A percentile compares a stretch with the other conserved stretches of the same genome.
Evolutionary conservation across 2,113 vertebrate species (phyloP).

Genomic region (Nipponia nippon): DNA sequence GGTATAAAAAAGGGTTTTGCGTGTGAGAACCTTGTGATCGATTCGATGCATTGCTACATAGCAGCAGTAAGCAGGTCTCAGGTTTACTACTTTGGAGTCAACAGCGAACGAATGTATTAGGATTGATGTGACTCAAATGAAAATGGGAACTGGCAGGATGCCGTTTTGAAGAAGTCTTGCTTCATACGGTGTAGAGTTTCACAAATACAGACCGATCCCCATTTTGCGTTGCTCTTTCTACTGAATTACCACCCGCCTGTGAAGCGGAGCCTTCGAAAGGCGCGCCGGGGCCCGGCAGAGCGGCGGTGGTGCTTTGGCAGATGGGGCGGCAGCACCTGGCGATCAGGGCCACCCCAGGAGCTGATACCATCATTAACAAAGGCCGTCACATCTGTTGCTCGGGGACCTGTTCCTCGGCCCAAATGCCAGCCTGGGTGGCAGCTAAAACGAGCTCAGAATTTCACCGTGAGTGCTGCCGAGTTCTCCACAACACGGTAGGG

Average conservation of each 20-base stretch:
- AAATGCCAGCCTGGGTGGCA: background rate
- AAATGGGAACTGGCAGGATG: background rate
- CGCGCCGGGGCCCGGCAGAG: accelerated
- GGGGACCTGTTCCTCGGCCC: background rate
- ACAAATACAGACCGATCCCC: background rate
- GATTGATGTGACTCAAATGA: background rate
- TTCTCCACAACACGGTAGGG: accelerated
- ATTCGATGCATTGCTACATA: background rate
- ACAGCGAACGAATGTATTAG: background rate
- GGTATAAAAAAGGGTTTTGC: background rate
- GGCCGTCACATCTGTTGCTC: background rate
- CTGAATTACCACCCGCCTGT: background rate
- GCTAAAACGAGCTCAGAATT: background rate
- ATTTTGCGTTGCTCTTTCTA: background rate
- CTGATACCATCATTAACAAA: background rate
- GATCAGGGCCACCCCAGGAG: background rate
- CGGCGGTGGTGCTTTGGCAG: background rate
- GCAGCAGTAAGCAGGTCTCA: background rate
- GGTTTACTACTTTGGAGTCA: background rate
- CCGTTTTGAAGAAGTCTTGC: background rate
- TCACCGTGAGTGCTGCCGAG: background rate
- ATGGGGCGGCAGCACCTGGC: background rate
- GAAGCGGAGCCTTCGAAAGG: background rate
- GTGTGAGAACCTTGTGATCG: background rate
- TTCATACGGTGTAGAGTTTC: background rate